Evolutionary conservation across 2,888 invertebrate species (phyloP).

Genomic region (Chesias legatella): DNA sequence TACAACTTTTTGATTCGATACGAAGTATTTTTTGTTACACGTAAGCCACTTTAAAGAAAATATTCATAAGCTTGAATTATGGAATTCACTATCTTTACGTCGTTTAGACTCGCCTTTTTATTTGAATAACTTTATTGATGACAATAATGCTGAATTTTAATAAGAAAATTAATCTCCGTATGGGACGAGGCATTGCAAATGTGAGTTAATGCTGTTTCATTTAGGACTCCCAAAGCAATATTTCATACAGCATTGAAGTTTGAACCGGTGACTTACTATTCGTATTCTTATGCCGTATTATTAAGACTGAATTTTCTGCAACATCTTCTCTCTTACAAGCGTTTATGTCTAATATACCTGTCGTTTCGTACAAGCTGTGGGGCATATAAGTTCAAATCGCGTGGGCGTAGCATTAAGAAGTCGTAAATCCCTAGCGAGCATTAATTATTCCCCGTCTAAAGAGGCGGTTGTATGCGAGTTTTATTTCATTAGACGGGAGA

Average conservation of each 20-base stretch:
- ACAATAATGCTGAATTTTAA: constrained; percentile 19
- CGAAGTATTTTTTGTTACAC: too few relatives aligned
- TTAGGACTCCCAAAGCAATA: constrained; percentile 47
- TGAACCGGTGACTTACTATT: constrained; percentile 4
- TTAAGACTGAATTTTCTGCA: constrained; percentile 22
- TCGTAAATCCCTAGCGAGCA: constrained; percentile 60
- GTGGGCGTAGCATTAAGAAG: constrained; percentile 71
- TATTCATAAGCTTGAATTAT: not conserved
- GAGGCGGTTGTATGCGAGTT: constrained; percentile 44
- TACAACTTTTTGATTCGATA: not conserved
- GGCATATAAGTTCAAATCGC: constrained; percentile 44
- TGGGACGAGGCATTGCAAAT: constrained; percentile 42
- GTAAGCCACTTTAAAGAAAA: too few relatives aligned
- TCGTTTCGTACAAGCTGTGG: constrained; percentile 39
- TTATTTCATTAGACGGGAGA: constrained; percentile 68
- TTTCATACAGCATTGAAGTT: constrained; percentile 35
- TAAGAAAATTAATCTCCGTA: constrained; percentile 31
- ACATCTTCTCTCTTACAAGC: not conserved
- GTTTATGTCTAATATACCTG: constrained; percentile 36
- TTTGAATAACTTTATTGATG: constrained; percentile 2
- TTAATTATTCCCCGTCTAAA: constrained; percentile 58
- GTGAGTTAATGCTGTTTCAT: constrained; percentile 51
- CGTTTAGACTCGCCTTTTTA: too few relatives aligned
- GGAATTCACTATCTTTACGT: too few relatives aligned
- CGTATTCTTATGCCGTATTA: constrained; percentile 21